A percentile compares a stretch with the other conserved stretches of the same genome.
Conservation (phyloP, 2,113 vertebrate genomes). For the Zosterops borbonicus region DNA sequence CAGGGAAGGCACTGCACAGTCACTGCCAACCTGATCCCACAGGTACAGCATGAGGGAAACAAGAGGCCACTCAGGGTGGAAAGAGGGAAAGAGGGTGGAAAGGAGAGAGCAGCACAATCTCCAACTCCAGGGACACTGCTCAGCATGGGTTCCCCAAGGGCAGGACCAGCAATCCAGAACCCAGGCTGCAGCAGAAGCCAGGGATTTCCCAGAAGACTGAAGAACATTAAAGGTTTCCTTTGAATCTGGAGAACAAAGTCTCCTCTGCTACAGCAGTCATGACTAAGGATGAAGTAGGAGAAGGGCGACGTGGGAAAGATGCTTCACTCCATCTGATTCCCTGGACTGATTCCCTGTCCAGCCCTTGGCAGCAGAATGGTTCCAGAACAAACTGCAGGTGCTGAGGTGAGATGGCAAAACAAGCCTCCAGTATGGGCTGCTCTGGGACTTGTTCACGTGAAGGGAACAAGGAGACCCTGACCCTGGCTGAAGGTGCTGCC, state of each 20-base stretch:
- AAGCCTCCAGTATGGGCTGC: background rate
- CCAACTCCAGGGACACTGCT: background rate
- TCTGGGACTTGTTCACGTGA: accelerated
- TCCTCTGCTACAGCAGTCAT: background rate
- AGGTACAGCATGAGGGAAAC: accelerated
- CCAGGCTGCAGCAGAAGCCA: background rate
- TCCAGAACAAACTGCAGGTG: background rate
- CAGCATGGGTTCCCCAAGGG: background rate
- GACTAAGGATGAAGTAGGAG: background rate
- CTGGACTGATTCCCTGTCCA: background rate
- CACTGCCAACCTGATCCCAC: background rate
- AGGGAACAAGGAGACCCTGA: background rate
- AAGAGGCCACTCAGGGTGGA: background rate
- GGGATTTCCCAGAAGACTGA: background rate
- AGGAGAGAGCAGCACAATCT: background rate
- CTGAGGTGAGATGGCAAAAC: background rate
- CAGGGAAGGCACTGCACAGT: background rate
- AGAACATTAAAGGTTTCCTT: background rate
- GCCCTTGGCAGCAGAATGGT: background rate
- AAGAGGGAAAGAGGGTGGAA: background rate
- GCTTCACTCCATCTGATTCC: background rate
- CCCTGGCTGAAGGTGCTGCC: background rate
- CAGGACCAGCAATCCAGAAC: background rate
- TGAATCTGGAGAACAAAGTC: background rate
- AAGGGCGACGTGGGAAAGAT: background rate